Base-by-base conservation (phyloP, 2,888 invertebrate genomes). In the Cantharis flavilabris region DNA sequence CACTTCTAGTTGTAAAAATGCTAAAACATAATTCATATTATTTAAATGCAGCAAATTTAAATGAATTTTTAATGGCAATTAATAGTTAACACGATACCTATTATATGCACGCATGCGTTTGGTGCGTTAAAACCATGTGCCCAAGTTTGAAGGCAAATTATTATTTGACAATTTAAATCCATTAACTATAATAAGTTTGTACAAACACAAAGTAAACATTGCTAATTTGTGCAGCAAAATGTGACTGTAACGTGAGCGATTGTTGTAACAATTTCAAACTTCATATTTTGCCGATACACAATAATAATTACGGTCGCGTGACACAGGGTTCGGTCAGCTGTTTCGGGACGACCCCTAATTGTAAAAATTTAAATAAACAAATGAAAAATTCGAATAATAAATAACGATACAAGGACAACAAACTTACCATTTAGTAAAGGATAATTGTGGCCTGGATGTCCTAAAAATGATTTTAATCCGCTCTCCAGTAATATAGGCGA, bases 401-500 rank as follows among this genome's bases (percentile, higher is more conserved):
- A 63, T 20, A 13, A 10, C 7, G n/a, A n/a, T 7, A 7, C n/a
- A 49, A n/a, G 10, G 18, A 20, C 23, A 28, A 18, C n/a, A 7
- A 73, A 84, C 88, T 94, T 92, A 91, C 94, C 94, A 91, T 93
- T 94, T 88, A 94, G 92, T 84, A 94, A 91, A 86, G 94, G 94
- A 90, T 93, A 94, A 90, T 94, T 93, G 89, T 94, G 93, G 90
- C 94, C 94, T 89, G 95, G 94, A 89, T 95, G 93, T 89, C 93
- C 93, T 89, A 95, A 93, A 90, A 95, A 93, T 87, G 95, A 95
- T 92, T 95, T 95, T 89, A 94, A 92, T 90, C 95, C 95, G 91
- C 94, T 94, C 92, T 95, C 95, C 91, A 95, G 93, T 90, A 95
- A 93, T 92, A 94, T 95, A 90, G 95, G 95, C 91, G 95, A 95